A percentile compares a stretch with the other conserved stretches of the same genome.
Conservation (phyloP, 64 coral and sea anemone genomes). For the Montipora efflorescens region DNA sequence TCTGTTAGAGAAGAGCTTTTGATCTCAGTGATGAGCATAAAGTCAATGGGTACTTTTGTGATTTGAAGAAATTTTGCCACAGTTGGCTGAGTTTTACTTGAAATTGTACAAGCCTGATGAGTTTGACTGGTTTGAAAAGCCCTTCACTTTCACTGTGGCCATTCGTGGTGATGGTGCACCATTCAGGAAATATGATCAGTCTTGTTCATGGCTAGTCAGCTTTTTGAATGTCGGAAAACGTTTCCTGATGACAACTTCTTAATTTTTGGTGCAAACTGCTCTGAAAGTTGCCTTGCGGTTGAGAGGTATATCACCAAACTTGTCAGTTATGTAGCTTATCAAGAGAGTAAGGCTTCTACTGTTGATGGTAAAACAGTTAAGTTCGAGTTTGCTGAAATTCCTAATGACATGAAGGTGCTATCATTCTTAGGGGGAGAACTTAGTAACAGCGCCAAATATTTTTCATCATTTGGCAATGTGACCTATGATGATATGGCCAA, state of each 20-base stretch:
- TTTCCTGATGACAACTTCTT: slow-evolving; percentile 36
- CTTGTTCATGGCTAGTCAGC: slow-evolving; percentile 50
- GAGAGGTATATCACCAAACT: neutral
- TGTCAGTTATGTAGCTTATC: neutral
- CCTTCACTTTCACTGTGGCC: slow-evolving; percentile 30
- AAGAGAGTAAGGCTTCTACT: slow-evolving; percentile 9
- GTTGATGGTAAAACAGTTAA: slow-evolving; percentile 22
- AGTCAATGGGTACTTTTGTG: slow-evolving; percentile 77
- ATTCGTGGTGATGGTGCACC: slow-evolving; percentile 39
- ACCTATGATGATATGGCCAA: slow-evolving; percentile 8
- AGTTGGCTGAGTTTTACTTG: slow-evolving; percentile 78
- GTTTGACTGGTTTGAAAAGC: slow-evolving; percentile 40
- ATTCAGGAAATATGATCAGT: slow-evolving; percentile 46
- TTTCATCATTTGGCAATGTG: slow-evolving; percentile 70
- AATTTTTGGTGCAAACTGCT: slow-evolving; percentile 56
- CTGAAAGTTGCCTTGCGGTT: slow-evolving; percentile 35
- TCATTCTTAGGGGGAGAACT: slow-evolving; percentile 52
- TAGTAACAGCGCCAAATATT: slow-evolving; percentile 55
- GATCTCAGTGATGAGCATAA: slow-evolving; percentile 47
- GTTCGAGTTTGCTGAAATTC: slow-evolving; percentile 59
- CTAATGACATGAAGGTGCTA: slow-evolving; percentile 82
- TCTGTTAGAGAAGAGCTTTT: slow-evolving; percentile 65
- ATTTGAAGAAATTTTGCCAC: slow-evolving; percentile 72
- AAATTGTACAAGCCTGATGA: slow-evolving; percentile 57
- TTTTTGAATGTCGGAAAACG: slow-evolving; percentile 40